Evolutionary conservation across 2,113 vertebrate genomes (phyloP).

Genomic region (Danio rerio): GRCz12tu NC_133187.1:23705501-23706000

Average conservation of each 20-base stretch:
- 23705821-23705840: neutral
- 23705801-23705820: neutral
- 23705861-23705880: neutral
- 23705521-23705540: too few species aligned
- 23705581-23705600: too few species aligned
- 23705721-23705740: constrained; percentile 12
- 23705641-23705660: neutral
- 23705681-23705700: constrained; percentile 16
- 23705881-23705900: neutral
- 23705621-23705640: neutral
- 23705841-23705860: neutral
- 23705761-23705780: neutral
- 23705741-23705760: neutral
- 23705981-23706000: constrained; percentile 6
- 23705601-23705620: too few species aligned
- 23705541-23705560: too few species aligned
- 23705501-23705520: too few species aligned
- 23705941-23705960: neutral
- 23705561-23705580: too few species aligned
- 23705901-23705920: neutral
- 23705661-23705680: constrained; percentile 19
- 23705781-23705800: neutral
- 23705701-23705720: neutral
- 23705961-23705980: neutral
- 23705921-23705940: neutral